Base-by-base conservation (phyloP, 2,113 vertebrate genomes). In the Centropus bengalensis region DNA sequence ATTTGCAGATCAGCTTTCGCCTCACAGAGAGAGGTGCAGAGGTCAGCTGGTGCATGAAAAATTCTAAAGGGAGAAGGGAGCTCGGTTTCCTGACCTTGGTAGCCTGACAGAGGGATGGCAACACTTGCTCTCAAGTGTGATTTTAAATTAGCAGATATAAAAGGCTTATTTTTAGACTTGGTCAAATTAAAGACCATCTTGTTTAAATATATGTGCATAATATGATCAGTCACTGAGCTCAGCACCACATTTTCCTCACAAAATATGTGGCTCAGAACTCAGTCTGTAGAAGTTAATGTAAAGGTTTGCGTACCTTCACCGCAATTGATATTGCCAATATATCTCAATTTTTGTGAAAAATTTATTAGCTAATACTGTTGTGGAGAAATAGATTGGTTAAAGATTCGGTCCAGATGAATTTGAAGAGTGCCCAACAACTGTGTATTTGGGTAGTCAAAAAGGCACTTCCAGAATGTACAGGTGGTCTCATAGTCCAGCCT, bases 171-270 rank as follows among this genome's bases (percentile, higher is more conserved):
- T 93, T 88, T 89, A 84, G 42, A 75, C 19, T 60, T 68, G 21
- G 21, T 81, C 52, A 92, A 88, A 82, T 82, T 80, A 71, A 91
- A 75, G 7, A 70, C 68, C 12, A 27, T 59, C 40, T 60, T 71
- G 33, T 88, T 86, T 71, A 86, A 95, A 81, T 91, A 40, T 47
- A 68, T 88, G 42, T 81, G 52, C 76, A 91, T 92, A 83, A 49
- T 30, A 56, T 83, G 86, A 70, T 56, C 56, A 64, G 38, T 45
- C 38, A 67, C 42, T 74, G 44, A 94, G 20, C 20, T 51, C 13
- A 54, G 33, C 15, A 7, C 51, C 69, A 27, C 12, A 4, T 73
- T 89, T 75, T 79, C 20, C n/a, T 89, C 13, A 38, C 11, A 51
- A 42, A 73, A 66, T 62, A n/a, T 2, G 3, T 63, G 33, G 6